Base-by-base conservation (phyloP, 2,113 vertebrate genomes). In the Elaphurus davidianus region DNA sequence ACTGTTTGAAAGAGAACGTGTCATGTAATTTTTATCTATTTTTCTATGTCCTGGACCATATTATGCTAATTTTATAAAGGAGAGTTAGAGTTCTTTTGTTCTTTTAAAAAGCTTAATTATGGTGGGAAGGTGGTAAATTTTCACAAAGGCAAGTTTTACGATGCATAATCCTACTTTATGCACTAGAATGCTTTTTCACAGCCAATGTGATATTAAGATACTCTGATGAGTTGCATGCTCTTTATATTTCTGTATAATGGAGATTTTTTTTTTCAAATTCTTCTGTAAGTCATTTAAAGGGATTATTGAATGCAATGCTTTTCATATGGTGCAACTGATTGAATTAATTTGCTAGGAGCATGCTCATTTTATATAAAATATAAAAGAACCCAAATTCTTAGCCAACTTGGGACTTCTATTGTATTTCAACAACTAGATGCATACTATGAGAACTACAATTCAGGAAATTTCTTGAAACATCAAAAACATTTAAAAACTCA, bases 61-160 rank as follows among this genome's bases (percentile, higher is more conserved):
- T 98, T 83, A 43, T 98, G 97, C 98, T 97, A 96, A 81, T 98
- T 97, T 97, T 94, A 16, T 96, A 62, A 76, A 98, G 91, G 90
- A 91, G 90, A 98, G 74, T 98, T 97, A 67, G 52, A 96, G 96
- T 94, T 98, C 89, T 97, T 99, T 98, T 98, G 95, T 97, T 98
- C 97, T 94, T 98, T 98, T 45, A 1, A 98, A 99, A 96, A 97
- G 96, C 96, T 97, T 98, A 98, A 98, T 99, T 99, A 98, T 98
- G 95, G 93, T 97, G 93, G 94, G 96, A 97, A 91, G 96, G 94
- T 98, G 97, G 98, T 96, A 98, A 98, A 98, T 98, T 98, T 98
- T 97, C 97, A 91, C 90, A 98, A 98, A 97, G 97, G 95, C 97
- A 99, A 99, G 98, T 99, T 99, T 97, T 84, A 74, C 90, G 91